Base-by-base conservation (phyloP, 1,140 invertebrate genomes). In the Pygmarrhopalites habei region DNA sequence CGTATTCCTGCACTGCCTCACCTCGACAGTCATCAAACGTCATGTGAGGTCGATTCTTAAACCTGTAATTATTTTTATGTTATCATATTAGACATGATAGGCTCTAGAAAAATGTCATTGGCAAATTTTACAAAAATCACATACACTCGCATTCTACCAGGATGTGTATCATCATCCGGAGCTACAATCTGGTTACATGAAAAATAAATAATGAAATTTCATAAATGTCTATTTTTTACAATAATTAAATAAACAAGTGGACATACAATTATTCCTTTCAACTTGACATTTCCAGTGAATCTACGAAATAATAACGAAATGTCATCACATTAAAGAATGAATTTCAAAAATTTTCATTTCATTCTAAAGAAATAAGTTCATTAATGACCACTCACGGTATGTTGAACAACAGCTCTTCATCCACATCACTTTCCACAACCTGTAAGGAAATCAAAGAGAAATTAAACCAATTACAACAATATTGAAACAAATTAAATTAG, bases 231-330 rank as follows among this genome's bases (percentile, higher is more conserved):
- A n/a, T n/a, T n/a, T n/a, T n/a, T n/a, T n/a, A n/a, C n/a, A n/a
- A n/a, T n/a, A n/a, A n/a, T n/a, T n/a, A n/a, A n/a, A n/a, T n/a
- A n/a, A n/a, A n/a, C n/a, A n/a, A n/a, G n/a, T n/a, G n/a, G n/a
- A n/a, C n/a, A n/a, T n/a, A n/a, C n/a, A 70, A 93, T 91, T 46
- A 98, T 85, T 25, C 92, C 92, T 78, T 95, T 96, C 46, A 98
- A 77, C 77, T 97, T 97, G 1, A 98, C 81, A 80, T 91, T 91
- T 23, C 92, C 94, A 46, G 90, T 92, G 74, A 97, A 96, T 60
- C 84, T 86, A 67, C 65, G 78, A 73, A 64, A 52, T 17, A 32
- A 32, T 28, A 56, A 44, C 23, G 19, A 62, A 4, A 39, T 7
- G 17, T 39, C 17, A 39, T 17, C 10, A 39, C 7, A 39, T n/a